A percentile compares a stretch with the other conserved stretches of the same genome.
phyloP scores from a whole-genome alignment of 2,888 invertebrate genomes.

The Phragmatobia fuliginosa region DNA sequence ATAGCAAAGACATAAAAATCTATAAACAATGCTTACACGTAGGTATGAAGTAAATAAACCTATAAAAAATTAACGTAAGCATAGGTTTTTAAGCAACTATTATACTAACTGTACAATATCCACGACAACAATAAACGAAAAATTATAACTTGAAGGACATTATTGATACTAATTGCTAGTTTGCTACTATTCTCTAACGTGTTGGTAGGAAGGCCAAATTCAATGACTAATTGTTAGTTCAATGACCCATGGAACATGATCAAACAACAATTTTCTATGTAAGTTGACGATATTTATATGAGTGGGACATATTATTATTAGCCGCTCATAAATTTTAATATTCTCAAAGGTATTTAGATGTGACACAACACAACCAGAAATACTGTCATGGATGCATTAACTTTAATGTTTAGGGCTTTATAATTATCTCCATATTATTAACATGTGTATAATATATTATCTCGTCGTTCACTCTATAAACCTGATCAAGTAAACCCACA shows the following conservation, averaged over 20 bases:
- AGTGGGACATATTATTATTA: neutral
- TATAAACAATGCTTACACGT: neutral
- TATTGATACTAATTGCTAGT: neutral
- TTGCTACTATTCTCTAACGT: slow-evolving; percentile 35
- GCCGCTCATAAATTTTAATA: neutral
- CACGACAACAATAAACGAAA: neutral
- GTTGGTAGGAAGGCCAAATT: slow-evolving; percentile 56
- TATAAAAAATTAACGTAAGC: neutral
- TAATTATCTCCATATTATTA: neutral
- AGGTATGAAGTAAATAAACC: neutral
- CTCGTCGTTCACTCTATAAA: neutral
- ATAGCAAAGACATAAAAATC: slow-evolving; percentile 5
- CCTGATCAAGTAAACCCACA: neutral
- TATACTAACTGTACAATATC: neutral
- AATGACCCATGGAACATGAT: slow-evolving; percentile 57
- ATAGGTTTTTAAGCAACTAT: neutral
- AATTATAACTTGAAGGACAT: neutral
- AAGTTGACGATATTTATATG: neutral
- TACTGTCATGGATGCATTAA: neutral
- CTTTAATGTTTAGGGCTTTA: neutral
- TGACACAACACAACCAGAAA: neutral
- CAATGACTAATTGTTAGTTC: slow-evolving; percentile 65
- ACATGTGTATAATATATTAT: neutral
- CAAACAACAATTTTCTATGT: slow-evolving; percentile 54
- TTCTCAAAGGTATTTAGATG: too few species aligned